phyloP scores from a whole-genome alignment of 2,797 vertebrate genomes.

The Hydrolagus colliei region DNA sequence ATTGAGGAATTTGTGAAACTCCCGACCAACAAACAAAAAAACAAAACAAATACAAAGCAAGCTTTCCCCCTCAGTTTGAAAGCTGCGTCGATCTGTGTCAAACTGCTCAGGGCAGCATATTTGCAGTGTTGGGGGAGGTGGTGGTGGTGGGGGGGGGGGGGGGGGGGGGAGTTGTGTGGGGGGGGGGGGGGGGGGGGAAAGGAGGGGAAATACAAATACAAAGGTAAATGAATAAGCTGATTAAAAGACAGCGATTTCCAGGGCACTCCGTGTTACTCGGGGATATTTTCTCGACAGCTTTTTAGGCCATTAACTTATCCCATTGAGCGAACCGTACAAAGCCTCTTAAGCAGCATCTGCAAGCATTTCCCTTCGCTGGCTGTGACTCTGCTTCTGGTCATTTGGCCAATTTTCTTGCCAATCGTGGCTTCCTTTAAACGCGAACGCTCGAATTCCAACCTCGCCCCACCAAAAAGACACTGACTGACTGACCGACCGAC shows the following conservation, averaged over 20 bases:
- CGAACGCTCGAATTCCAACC: conserved; percentile 6
- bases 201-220: not conserved
- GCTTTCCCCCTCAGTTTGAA: not conserved
- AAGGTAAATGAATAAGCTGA: not conserved
- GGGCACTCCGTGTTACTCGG: not conserved
- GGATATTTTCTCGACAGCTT: not conserved
- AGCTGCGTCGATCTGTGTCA: not conserved
- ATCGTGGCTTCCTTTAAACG: conserved; percentile 17
- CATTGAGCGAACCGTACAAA: not conserved
- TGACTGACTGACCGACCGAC: no score
- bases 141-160: no score
- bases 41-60: not conserved
- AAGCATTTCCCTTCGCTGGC: not conserved
- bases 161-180: no score
- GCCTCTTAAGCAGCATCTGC: not conserved
- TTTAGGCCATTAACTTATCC: not conserved
- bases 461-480: no score
- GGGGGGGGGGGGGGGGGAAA: no score
- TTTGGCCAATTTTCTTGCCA: conserved; percentile 16
- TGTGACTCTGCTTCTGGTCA: not conserved
- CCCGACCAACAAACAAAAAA: not conserved
- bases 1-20: not conserved
- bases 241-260: not conserved
- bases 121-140: not conserved
- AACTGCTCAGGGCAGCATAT: not conserved